Evolutionary conservation across 2,797 vertebrate genomes (phyloP), one percentile per base, ranked within the genome.

Genomic region (Craterocephalus amniculus): DNA sequence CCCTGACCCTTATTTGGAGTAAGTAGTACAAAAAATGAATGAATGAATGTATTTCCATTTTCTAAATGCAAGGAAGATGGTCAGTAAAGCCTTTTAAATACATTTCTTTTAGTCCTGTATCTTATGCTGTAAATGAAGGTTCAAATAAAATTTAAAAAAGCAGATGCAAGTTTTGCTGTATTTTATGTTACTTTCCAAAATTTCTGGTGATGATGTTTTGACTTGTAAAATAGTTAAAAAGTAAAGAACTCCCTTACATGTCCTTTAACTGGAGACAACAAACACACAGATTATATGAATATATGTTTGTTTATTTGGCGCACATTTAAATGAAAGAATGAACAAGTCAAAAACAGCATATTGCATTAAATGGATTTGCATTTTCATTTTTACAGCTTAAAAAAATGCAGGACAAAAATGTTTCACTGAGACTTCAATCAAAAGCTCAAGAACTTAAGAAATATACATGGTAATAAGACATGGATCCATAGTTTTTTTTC

Each of bases 291-390:
- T 54, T 32, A 52, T 49, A 71, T 68, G 63, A 69, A 79, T 75
- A 83, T 69, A 74, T 67, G 32, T 58, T 73, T 51, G 87, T 94
- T 94, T 93, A 93, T 91, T 91, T 79, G 49, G 90, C 74, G 85
- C 81, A 84, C 78, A 92, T 78, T 88, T 86, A 77, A 48, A 86
- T 71, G 64, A 88, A 86, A 87, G 80, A 82, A 77, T 88, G 67
- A 89, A 63, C 76, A 64, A 22, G 18, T 35, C 36, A 49, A 26
- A 68, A 34, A 86, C 35, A 36, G 51, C 57, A 80, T 67, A 83
- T 92, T 95, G 93, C 83, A 92, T 91, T 89, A 81, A 82, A 74
- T 83, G 70, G 73, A 64, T 67, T 74, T 83, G 68, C 69, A 87
- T 70, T 79, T 74, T 78, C 76, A 76, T 76, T 48, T 26, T 49